Percentiles rank a stretch among this genome's conserved stretches.
Evolutionary conservation across 2,888 invertebrate species (phyloP).

Genomic region (Ophion obscuratus): DNA sequence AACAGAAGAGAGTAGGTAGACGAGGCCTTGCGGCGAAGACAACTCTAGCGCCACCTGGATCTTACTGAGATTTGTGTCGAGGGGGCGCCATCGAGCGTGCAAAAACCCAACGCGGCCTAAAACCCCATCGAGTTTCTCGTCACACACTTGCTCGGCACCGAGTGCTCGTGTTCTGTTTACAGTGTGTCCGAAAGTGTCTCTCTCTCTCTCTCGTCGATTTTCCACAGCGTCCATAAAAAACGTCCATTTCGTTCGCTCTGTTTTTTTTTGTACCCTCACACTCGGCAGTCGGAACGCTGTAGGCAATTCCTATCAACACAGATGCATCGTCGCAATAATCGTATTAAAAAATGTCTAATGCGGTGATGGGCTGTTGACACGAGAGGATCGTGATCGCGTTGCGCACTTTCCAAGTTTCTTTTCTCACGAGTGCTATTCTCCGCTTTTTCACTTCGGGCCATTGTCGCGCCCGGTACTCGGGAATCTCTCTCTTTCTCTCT

Average conservation of each 20-base stretch:
- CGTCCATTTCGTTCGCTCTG: slow-evolving; percentile 36
- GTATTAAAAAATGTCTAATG: not conserved
- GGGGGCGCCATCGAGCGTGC: not conserved
- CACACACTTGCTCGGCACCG: not conserved
- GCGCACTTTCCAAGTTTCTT: not conserved
- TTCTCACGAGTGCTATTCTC: not conserved
- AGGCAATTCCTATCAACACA: not conserved
- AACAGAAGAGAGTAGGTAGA: not conserved
- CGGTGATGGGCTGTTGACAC: not conserved
- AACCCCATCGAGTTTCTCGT: slow-evolving; percentile 8
- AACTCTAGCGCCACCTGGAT: not conserved
- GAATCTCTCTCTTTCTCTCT: not conserved
- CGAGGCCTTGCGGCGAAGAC: not conserved
- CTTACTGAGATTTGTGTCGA: not conserved
- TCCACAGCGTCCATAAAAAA: slow-evolving; percentile 62
- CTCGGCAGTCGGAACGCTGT: not conserved
- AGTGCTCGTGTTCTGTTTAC: slow-evolving; percentile 74
- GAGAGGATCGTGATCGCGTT: not conserved
- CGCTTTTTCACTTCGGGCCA: not conserved
- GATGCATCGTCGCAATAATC: not conserved
- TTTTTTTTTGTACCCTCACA: not conserved
- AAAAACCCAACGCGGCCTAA: slow-evolving; percentile 17
- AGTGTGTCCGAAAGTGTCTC: slow-evolving; percentile 58
- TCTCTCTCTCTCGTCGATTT: slow-evolving; percentile 42
- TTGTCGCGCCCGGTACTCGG: not conserved